phyloP scores from a whole-genome alignment of 1,140 invertebrate species.

The Plutomurus gul region DNA sequence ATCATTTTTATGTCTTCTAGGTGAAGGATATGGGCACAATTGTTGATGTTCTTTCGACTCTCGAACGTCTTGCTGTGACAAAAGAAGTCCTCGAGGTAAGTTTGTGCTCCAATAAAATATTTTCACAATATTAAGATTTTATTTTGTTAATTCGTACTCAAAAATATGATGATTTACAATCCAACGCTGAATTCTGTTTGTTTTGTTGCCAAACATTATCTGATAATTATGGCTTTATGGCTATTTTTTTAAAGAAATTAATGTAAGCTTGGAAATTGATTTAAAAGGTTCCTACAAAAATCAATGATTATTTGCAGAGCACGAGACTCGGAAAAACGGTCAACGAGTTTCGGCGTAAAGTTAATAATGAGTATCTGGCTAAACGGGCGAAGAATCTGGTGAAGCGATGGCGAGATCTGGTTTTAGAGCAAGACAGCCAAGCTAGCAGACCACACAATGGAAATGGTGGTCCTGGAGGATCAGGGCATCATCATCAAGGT shows the following conservation, averaged over 20 bases:
- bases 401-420: constrained; percentile 84
- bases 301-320: constrained; percentile 61
- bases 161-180: background rate
- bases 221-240: too few relatives aligned
- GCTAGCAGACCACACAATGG: background rate
- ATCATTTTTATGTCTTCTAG: constrained; percentile 63
- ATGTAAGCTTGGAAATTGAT: too few relatives aligned
- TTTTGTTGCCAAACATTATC: background rate
- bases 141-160: background rate
- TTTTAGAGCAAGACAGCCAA: constrained; percentile 58
- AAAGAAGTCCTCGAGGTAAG: constrained; percentile 91
- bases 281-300: too few relatives aligned
- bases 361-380: constrained; percentile 76
- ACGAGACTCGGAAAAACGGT: constrained; percentile 91
- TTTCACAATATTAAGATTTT: background rate
- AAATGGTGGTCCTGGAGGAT: background rate
- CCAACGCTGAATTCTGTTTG: background rate
- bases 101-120: too few relatives aligned
- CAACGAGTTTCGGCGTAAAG: constrained; percentile 86
- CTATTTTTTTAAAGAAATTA: too few relatives aligned
- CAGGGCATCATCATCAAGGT: too few relatives aligned
- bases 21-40: constrained; percentile 92
- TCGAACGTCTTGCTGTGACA: constrained; percentile 91
- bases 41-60: constrained; percentile 84
- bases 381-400: constrained; percentile 87